Evolutionary conservation across 2,113 vertebrate species (phyloP).

Genomic region (Brienomyrus brachyistius): DNA sequence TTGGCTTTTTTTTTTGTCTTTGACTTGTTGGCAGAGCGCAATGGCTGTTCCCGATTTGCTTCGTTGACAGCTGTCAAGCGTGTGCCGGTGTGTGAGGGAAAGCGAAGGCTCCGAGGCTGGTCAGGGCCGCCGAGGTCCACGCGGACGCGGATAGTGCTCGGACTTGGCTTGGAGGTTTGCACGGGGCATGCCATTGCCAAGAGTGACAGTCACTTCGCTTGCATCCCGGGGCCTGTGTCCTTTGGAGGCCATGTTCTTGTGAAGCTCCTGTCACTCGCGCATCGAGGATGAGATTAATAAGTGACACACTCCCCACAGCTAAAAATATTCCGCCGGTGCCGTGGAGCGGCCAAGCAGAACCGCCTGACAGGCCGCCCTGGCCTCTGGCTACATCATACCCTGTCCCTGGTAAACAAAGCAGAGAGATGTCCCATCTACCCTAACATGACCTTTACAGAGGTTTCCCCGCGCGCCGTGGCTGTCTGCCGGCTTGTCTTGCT

Average conservation of each 20-base stretch:
- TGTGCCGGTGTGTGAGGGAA: neutral
- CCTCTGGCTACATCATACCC: conserved; percentile 31
- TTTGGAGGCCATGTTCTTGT: conserved; percentile 41
- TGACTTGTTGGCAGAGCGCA: neutral
- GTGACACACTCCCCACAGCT: conserved; percentile 42
- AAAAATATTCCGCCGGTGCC: conserved; percentile 46
- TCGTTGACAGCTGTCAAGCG: neutral
- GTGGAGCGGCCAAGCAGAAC: conserved; percentile 54
- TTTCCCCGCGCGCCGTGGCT: conserved; percentile 28
- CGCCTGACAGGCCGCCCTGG: conserved; percentile 45
- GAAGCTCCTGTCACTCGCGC: conserved; percentile 45
- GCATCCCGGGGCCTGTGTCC: conserved; percentile 32
- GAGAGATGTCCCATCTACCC: conserved; percentile 39
- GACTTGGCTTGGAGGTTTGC: conserved; percentile 1
- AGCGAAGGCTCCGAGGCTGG: too few relatives aligned
- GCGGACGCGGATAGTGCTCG: neutral
- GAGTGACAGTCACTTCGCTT: conserved; percentile 29
- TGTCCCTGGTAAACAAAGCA: conserved; percentile 35
- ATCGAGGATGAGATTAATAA: conserved; percentile 53
- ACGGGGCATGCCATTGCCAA: neutral
- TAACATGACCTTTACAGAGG: conserved; percentile 38
- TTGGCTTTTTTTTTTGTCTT: neutral
- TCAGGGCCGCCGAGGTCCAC: neutral
- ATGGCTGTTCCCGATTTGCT: neutral
- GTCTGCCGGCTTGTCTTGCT: conserved; percentile 29